Conservation (phyloP, 2,113 vertebrate genomes). For the Madoqua kirkii region DNA sequence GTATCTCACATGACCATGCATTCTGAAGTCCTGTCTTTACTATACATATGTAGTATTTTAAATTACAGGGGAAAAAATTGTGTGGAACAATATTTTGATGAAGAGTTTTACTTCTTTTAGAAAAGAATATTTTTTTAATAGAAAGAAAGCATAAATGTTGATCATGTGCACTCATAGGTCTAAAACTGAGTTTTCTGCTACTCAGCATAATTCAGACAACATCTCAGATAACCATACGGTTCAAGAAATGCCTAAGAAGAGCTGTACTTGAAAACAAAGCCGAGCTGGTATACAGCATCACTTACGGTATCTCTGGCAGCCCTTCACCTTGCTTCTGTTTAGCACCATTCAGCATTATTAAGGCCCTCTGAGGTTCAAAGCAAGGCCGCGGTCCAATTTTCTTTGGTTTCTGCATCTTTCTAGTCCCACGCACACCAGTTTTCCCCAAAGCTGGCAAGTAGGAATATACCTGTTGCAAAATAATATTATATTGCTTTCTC, state of each 20-base stretch:
- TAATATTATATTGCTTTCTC: slow-evolving; percentile 47
- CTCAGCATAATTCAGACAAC: slow-evolving; percentile 73
- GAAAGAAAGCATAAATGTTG: slow-evolving; percentile 37
- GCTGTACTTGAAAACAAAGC: slow-evolving; percentile 76
- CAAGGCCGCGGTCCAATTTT: slow-evolving; percentile 73
- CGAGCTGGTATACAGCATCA: slow-evolving; percentile 74
- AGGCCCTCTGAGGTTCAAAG: slow-evolving; percentile 78
- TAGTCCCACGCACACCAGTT: slow-evolving; percentile 70
- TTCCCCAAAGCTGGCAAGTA: slow-evolving; percentile 87
- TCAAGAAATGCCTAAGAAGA: slow-evolving; percentile 77
- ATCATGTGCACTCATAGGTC: slow-evolving; percentile 52
- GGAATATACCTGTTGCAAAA: slow-evolving; percentile 87
- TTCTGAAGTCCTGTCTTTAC: slow-evolving; percentile 23
- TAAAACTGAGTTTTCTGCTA: slow-evolving; percentile 71
- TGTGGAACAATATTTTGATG: slow-evolving; percentile 34
- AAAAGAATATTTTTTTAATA: background rate
- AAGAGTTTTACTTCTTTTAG: slow-evolving; percentile 40
- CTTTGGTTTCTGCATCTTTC: slow-evolving; percentile 54
- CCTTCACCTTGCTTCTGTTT: slow-evolving; percentile 80
- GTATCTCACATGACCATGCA: background rate
- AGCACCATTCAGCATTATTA: slow-evolving; percentile 81
- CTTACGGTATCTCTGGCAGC: slow-evolving; percentile 85
- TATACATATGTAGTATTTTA: background rate
- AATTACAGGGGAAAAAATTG: slow-evolving; percentile 35
- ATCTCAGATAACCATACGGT: slow-evolving; percentile 75